phyloP scores from a whole-genome alignment of 2,113 vertebrate species.

The Callopanchax toddi region DNA sequence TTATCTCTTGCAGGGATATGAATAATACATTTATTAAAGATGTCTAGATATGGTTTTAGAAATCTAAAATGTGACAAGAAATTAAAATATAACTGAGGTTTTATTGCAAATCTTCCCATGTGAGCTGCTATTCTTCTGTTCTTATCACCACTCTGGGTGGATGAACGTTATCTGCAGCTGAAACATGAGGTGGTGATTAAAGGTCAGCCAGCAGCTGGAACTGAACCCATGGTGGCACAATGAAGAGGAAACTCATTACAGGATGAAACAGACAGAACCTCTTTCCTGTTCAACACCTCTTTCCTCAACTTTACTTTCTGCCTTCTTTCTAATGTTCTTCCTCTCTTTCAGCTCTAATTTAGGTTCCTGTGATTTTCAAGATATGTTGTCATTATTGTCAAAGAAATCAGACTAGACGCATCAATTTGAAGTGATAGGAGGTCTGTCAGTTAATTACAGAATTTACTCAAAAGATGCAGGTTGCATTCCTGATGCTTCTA shows the following conservation, averaged over 20 bases:
- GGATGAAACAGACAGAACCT: constrained; percentile 49
- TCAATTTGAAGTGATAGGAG: background rate
- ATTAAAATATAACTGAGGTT: background rate
- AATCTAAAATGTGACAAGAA: background rate
- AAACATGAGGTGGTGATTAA: constrained; percentile 54
- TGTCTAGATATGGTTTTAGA: background rate
- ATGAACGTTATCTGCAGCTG: constrained; percentile 51
- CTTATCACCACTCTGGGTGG: constrained; percentile 27
- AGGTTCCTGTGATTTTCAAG: background rate
- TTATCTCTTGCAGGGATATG: no score
- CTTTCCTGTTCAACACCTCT: constrained; percentile 11
- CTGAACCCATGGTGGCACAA: constrained; percentile 23
- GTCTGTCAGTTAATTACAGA: background rate
- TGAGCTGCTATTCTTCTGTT: constrained; percentile 4
- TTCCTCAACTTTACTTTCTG: no score
- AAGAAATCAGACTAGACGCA: background rate
- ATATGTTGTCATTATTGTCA: background rate
- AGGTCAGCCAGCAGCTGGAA: constrained; percentile 55
- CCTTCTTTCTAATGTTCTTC: no score
- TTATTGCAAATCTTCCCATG: no score
- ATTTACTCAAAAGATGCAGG: background rate
- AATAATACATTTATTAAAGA: no score
- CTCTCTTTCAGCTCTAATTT: background rate
- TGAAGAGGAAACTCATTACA: constrained; percentile 48
- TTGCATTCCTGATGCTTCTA: no score